A percentile compares a stretch with the other conserved stretches of the same genome.
Conservation (phyloP, 2,888 invertebrate genomes). For the Operophtera brumata region DNA sequence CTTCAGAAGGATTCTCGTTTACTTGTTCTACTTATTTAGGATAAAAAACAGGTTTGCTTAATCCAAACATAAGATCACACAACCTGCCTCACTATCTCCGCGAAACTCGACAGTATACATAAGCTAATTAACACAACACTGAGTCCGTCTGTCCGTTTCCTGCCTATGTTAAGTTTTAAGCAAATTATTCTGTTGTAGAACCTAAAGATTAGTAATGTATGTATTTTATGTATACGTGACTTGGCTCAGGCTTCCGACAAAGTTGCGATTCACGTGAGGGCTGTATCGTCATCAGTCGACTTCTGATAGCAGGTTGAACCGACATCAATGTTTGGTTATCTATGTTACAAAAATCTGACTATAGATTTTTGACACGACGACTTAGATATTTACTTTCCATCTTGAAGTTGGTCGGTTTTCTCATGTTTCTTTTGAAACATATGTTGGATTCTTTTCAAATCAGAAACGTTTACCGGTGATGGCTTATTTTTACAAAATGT, state of each 20-base stretch:
- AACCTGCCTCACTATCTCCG: slow-evolving; percentile 25
- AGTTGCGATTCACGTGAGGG: slow-evolving; percentile 15
- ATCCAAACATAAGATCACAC: slow-evolving; percentile 22
- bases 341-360: not conserved
- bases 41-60: slow-evolving; percentile 15
- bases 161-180: slow-evolving; percentile 35
- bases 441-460: too few species aligned
- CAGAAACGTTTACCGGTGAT: too few species aligned
- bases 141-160: slow-evolving; percentile 30
- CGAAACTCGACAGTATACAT: slow-evolving; percentile 19
- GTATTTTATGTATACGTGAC: slow-evolving; percentile 55
- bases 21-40: slow-evolving; percentile 11
- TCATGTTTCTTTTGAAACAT: too few species aligned
- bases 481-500: too few species aligned
- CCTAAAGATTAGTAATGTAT: not conserved
- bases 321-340: not conserved
- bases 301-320: slow-evolving; percentile 5
- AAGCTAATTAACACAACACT: slow-evolving; percentile 25
- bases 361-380: not conserved
- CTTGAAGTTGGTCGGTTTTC: not conserved
- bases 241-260: slow-evolving; percentile 39
- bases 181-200: slow-evolving; percentile 21
- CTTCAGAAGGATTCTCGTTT: slow-evolving; percentile 13
- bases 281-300: slow-evolving; percentile 1
- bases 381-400: slow-evolving; percentile 8